Base-by-base conservation (phyloP, 2,888 invertebrate genomes). In the Melangyna quadrimaculata region DNA sequence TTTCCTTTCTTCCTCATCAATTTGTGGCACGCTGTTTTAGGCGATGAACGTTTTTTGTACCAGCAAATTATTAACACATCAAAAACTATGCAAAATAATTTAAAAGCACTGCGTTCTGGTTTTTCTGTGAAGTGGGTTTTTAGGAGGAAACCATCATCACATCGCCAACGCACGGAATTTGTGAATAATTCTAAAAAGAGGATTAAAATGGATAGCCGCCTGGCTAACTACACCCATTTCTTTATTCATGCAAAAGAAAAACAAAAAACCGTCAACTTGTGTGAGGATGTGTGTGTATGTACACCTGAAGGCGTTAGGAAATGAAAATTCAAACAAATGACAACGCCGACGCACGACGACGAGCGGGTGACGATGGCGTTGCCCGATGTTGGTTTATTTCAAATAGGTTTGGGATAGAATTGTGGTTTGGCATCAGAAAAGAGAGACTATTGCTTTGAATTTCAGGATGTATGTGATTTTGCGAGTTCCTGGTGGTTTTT, bases 11-110 rank as follows among this genome's bases (percentile, higher is more conserved):
- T 48, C 14, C 19, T 51, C 35, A 14, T 67, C 51, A 45, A 29
- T 48, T 22, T 12, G 2, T 37, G 2, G 7, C 9, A 35, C 57
- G 57, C 22, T 27, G 37, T 61, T 55, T 65, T 32, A 61, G 79
- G 72, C 75, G 69, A 40, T 45, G 72, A 40, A 40, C 70, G 71
- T 37, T 65, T 63, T 37, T 65, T 63, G 17, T 61, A 67, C 55
- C 37, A 51, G 45, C 72, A 51, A 77, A 86, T 86, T 81, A 86
- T 65, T 86, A 73, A 69, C 86, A 74, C 86, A 78, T 73, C 81
- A 81, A 59, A 86, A 86, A 86, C 81, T 86, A 86, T 86, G 86
- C 86, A 86, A 45, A 80, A 77, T 73, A 80, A 77, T 86, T 86
- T 81, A 40, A 77, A 48, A 71, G 74, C 73, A 40, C 29, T 69